Base-by-base conservation (phyloP, 2,888 invertebrate species). In the Drosophila parthenogenetica region DNA sequence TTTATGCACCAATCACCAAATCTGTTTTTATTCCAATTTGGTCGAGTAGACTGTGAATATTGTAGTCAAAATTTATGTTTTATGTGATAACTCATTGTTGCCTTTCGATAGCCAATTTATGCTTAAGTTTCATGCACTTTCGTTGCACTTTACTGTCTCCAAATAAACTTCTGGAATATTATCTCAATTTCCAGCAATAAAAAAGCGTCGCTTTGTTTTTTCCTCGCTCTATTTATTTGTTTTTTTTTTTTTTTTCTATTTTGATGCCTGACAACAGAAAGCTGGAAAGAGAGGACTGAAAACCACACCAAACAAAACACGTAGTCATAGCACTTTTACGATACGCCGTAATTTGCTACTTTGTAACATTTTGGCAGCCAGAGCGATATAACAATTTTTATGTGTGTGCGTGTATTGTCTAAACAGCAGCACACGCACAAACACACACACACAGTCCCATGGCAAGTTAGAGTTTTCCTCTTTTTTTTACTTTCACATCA, bases 341-440 rank as follows among this genome's bases (percentile, higher is more conserved):
- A 75, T 84, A 69, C 57, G 78, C 55, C 75, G 79, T 69, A 71
- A 81, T 84, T 84, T 78, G 72, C 69, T 87, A 84, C 67, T 84
- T 81, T 81, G 81, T 78, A 69, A 72, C 79, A 66, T 70, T 84
- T 87, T 75, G 75, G 48, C 65, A 53, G 72, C 50, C 45, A 19
- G 39, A 53, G 40, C 50, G 19, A 72, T 69, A 64, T 49, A 61
- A 60, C 60, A 32, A 5, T 65, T 83, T 86, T 73, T 77, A 73
- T 77, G 78, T 73, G 68, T 67, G 81, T 77, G 78, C 81, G 78
- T 83, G 81, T 61, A 49, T 64, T 77, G 77, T 67, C 54, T 60
- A 45, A 50, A 53, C 59, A 51, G 46, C 35, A 46, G 39, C 19
- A 46, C 17, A 45, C n/a, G 19, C 25, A 17, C 13, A 17, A 19